Conservation (phyloP, 2,888 invertebrate genomes). For the Diplazon laetatorius region DNA sequence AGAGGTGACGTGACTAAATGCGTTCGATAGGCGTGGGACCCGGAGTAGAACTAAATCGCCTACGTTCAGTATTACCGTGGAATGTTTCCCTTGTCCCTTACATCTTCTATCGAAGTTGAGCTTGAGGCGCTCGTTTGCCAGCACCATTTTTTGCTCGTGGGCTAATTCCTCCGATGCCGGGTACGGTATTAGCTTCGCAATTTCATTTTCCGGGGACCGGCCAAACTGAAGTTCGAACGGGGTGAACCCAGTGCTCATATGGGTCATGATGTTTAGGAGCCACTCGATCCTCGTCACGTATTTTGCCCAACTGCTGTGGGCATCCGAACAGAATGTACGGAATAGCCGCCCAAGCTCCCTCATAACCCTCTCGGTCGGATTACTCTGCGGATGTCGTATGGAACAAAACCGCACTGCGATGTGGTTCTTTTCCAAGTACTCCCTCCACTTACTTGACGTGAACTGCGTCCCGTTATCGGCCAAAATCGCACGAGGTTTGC, state of each 20-base stretch:
- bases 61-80: background rate
- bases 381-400: constrained; percentile 34
- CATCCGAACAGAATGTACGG: constrained; percentile 6
- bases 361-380: constrained; percentile 43
- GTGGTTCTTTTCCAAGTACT: background rate
- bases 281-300: background rate
- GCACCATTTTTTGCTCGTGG: constrained; percentile 1
- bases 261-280: constrained; percentile 28
- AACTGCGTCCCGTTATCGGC: constrained; percentile 29
- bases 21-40: constrained; percentile 30
- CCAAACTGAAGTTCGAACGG: constrained; percentile 37
- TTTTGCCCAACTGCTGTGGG: constrained; percentile 16
- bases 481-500: constrained; percentile 1
- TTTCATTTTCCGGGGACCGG: background rate
- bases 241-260: constrained; percentile 27
- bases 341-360: constrained; percentile 37
- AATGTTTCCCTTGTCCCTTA: background rate
- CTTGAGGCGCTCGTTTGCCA: background rate
- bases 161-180: background rate
- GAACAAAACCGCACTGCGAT: constrained; percentile 17
- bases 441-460: background rate
- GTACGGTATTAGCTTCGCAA: constrained; percentile 13
- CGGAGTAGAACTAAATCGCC: constrained; percentile 21
- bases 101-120: background rate
- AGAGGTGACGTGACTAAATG: background rate